Percentiles rank a stretch among this genome's conserved stretches.
These are phyloP conservation scores for Rhinolophus sinicus DNA, from an alignment of 2,113 vertebrate species.

Conservation along the genomic window DNA sequence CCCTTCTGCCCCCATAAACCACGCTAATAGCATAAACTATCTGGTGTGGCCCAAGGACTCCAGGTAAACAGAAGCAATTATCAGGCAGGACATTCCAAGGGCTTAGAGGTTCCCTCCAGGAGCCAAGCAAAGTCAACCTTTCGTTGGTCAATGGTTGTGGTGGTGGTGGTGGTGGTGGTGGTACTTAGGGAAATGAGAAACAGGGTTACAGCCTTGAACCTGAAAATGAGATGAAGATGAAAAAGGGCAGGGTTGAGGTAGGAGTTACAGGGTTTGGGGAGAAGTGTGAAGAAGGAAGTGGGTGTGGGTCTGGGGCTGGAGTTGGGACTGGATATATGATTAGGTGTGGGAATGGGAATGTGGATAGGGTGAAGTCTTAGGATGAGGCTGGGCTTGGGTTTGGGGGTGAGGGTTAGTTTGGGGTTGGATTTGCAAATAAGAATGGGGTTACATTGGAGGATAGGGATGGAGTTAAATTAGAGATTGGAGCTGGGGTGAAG, in stretches of 20 bases:
- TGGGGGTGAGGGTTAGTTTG: neutral
- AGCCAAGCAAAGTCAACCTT: neutral
- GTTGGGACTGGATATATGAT: neutral
- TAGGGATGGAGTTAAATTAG: neutral
- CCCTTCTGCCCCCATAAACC: neutral
- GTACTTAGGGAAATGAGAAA: neutral
- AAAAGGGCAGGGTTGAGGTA: neutral
- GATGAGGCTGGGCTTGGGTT: neutral
- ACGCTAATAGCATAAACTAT: neutral
- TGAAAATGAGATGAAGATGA: neutral
- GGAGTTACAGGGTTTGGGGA: neutral
- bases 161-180: neutral
- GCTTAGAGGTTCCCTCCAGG: neutral
- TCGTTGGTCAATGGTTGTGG: neutral
- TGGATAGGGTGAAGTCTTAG: neutral
- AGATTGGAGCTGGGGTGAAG: neutral
- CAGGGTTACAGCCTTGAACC: neutral
- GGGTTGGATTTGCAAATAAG: neutral
- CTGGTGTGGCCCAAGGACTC: neutral
- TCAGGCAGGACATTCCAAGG: neutral
- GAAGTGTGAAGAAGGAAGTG: neutral
- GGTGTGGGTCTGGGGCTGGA: neutral
- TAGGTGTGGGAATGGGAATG: neutral
- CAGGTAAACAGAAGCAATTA: neutral
- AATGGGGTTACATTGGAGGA: neutral